Percentiles rank a stretch among this genome's conserved stretches.
These are phyloP conservation scores for Coecobrya sp. DNA, from an alignment of 2,888 invertebrate species.

Conservation along the genomic window DNA sequence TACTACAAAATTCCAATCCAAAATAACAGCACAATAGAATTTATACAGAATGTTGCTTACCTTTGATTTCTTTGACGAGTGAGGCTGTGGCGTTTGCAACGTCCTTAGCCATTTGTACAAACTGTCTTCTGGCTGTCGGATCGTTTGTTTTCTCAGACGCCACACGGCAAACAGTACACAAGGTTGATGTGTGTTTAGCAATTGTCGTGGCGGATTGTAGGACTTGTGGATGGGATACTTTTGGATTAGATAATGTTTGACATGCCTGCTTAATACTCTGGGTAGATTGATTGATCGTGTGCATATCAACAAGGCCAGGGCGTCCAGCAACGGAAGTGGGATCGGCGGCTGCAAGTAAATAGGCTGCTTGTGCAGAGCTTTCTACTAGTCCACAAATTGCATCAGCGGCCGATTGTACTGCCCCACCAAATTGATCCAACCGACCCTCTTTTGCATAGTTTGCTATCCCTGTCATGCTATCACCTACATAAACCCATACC, in stretches of 20 bases:
- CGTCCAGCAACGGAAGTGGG: slow-evolving; percentile 95
- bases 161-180: slow-evolving; percentile 98
- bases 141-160: slow-evolving; percentile 97
- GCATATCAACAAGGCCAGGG: slow-evolving; percentile 96
- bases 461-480: slow-evolving; percentile 98
- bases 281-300: slow-evolving; percentile 95
- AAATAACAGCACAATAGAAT: background rate
- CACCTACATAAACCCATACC: slow-evolving; percentile 89
- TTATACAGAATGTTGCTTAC: slow-evolving; percentile 82
- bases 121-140: slow-evolving; percentile 97
- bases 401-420: slow-evolving; percentile 94
- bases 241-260: slow-evolving; percentile 91
- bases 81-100: slow-evolving; percentile 98
- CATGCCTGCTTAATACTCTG: slow-evolving; percentile 97
- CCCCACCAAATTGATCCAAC: slow-evolving; percentile 94
- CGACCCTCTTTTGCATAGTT: slow-evolving; percentile 96
- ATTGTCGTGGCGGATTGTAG: slow-evolving; percentile 97
- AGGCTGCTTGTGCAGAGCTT: slow-evolving; percentile 97
- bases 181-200: slow-evolving; percentile 97
- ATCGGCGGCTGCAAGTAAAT: slow-evolving; percentile 97
- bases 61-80: slow-evolving; percentile 98
- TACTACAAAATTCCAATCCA: background rate
- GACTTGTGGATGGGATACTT: slow-evolving; percentile 94
- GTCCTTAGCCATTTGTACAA: slow-evolving; percentile 99
- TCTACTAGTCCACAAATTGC: slow-evolving; percentile 97